Base-by-base conservation (phyloP, 2,888 invertebrate species). In the Frankliniella intonsa region DNA sequence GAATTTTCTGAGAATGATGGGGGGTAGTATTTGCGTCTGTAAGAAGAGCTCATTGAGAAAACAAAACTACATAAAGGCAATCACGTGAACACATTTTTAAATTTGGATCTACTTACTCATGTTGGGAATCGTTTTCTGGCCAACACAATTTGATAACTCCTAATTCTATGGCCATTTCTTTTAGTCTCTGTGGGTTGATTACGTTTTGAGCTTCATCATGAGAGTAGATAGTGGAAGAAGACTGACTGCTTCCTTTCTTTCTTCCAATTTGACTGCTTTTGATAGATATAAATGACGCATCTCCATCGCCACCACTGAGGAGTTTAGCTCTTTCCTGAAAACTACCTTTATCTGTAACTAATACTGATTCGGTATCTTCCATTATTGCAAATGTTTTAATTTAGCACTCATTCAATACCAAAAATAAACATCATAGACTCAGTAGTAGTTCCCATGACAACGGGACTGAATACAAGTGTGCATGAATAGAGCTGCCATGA, bases 71-170 rank as follows among this genome's bases (percentile, higher is more conserved):
- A 38, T 38, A 38, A 38, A 2, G 5, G 38, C 5, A 38, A 38
- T 5, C 38, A 38, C 3, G 38, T 5, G 5, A 3, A 38, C 38
- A 38, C 38, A 38, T 38, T 3, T 38, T 38, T 38, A 3, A 38
- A 38, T 38, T 38, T n/a, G n/a, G n/a, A n/a, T 38, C 38, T 38
- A 1, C 69, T 76, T 25, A 76, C 69, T 25, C 69, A 25, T 76
- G 1, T 25, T 22, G 69, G 12, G 9, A 0, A 12, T 76, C 9
- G 5, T 2, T 89, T 84, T 90, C 89, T 0, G 93, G 92, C 93
- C 93, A 93, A 84, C 91, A 92, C 65, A 93, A 86, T 85, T 90
- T 90, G 62, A 93, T 90, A n/a, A 92, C 88, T 2, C 92, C 92
- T 49, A 92, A 87, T 86, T 91, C 91, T 84, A 90, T 90, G 79